Evolutionary conservation across 2,113 vertebrate genomes (phyloP).

Genomic region (Lagopus leucura): DNA sequence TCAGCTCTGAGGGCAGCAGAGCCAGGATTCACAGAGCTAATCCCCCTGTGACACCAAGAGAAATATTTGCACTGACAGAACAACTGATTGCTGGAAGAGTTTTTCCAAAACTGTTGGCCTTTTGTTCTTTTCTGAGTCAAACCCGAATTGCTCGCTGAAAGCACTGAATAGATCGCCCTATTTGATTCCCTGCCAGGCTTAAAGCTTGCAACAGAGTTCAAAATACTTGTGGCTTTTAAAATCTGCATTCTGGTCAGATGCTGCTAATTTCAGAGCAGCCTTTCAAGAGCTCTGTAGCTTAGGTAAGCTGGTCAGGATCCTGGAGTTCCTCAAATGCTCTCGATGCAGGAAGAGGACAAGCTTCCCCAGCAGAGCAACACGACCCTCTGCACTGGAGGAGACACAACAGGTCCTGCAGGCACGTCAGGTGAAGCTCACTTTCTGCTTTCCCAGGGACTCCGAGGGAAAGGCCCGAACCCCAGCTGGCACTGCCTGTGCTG

Average conservation of each 20-base stretch:
- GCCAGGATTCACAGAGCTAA: not conserved
- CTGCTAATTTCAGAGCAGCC: not conserved
- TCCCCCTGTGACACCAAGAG: not conserved
- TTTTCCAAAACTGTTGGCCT: not conserved
- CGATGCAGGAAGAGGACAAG: not conserved
- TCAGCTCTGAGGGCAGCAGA: not conserved
- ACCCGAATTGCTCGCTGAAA: conserved; percentile 6
- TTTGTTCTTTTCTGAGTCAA: conserved; percentile 41
- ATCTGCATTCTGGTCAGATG: not conserved
- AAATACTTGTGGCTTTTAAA: conserved; percentile 19
- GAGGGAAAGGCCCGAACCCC: not conserved
- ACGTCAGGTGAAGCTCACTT: not conserved
- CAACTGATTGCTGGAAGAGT: not conserved
- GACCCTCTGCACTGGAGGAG: not conserved
- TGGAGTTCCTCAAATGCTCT: not conserved
- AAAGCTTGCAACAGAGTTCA: conserved; percentile 17
- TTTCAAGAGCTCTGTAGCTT: not conserved
- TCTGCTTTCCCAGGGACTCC: not conserved
- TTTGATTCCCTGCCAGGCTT: conserved; percentile 29
- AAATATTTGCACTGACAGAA: conserved; percentile 26
- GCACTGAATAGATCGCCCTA: not conserved
- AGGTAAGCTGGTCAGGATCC: not conserved
- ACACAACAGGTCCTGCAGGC: not conserved
- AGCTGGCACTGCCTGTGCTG: fast-evolving
- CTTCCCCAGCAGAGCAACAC: not conserved